Evolutionary conservation across 1,140 invertebrate genomes (phyloP).

Genomic region (Daktulosphaira vitifoliae): DNA sequence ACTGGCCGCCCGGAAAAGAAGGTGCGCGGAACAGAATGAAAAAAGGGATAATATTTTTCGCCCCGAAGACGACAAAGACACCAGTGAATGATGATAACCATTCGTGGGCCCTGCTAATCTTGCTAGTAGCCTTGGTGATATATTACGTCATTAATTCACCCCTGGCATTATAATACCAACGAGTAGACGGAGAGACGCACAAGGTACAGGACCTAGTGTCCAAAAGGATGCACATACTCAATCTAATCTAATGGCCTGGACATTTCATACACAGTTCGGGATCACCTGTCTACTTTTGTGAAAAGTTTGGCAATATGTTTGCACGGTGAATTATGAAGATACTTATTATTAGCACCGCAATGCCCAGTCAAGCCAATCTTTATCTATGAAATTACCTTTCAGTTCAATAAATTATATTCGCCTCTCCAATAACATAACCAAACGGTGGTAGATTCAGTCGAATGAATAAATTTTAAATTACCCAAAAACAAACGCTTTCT

Average conservation of each 20-base stretch:
- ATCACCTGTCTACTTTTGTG: not conserved
- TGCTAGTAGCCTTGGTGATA: slow-evolving; percentile 5
- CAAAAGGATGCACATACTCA: slow-evolving; percentile 25
- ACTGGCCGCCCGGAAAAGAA: not conserved
- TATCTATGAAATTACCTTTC: too few relatives aligned
- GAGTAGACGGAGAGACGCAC: not conserved
- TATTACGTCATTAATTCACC: slow-evolving; percentile 25
- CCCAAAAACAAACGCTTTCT: too few relatives aligned
- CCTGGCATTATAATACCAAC: slow-evolving; percentile 27
- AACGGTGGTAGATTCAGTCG: too few relatives aligned
- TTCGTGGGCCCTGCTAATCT: slow-evolving; percentile 5
- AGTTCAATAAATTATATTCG: too few relatives aligned
- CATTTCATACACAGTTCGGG: slow-evolving; percentile 8
- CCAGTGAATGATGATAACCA: slow-evolving; percentile 24
- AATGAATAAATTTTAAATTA: too few relatives aligned
- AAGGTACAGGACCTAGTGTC: not conserved
- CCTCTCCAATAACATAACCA: too few relatives aligned
- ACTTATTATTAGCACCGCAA: slow-evolving; percentile 3
- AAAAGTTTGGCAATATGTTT: not conserved
- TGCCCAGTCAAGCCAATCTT: not conserved
- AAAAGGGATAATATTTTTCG: slow-evolving; percentile 19
- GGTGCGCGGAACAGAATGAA: not conserved
- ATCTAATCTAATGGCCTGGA: slow-evolving; percentile 25
- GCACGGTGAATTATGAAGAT: not conserved
- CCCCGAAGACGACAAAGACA: slow-evolving; percentile 20